Evolutionary conservation across 2,888 invertebrate genomes (phyloP).

Genomic region (Standfussiana lucernea): DNA sequence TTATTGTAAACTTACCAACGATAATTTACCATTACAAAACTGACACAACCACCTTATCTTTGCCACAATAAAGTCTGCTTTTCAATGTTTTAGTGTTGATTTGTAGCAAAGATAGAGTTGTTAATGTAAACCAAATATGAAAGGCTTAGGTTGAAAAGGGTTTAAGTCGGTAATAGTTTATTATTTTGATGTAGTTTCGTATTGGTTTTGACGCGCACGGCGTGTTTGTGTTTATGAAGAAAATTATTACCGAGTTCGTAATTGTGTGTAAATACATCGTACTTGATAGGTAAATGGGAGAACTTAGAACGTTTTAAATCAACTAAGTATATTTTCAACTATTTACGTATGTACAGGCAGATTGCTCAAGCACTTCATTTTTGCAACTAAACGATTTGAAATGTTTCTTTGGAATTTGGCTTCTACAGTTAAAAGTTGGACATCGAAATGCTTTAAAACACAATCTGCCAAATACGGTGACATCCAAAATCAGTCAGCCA

Average conservation of each 20-base stretch:
- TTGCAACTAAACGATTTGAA: too few species aligned
- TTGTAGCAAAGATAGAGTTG: conserved; percentile 38
- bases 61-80: conserved; percentile 53
- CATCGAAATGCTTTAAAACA: background rate
- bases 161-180: conserved; percentile 70
- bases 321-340: background rate
- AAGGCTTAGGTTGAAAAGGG: conserved; percentile 72
- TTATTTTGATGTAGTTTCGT: conserved; percentile 69
- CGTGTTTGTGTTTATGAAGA: conserved; percentile 61
- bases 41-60: conserved; percentile 1
- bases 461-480: background rate
- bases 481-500: conserved; percentile 20
- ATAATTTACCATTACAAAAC: conserved; percentile 7
- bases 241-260: conserved; percentile 62
- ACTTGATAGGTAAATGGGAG: conserved; percentile 2
- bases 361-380: background rate
- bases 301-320: background rate
- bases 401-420: background rate
- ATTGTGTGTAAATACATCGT: conserved; percentile 46
- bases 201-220: conserved; percentile 68
- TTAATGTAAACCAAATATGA: conserved; percentile 79
- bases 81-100: conserved; percentile 27
- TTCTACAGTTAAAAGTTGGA: background rate
- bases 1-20: conserved; percentile 81
- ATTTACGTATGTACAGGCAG: background rate